Percentiles rank a stretch among this genome's conserved stretches.
Conservation (phyloP, 1,140 invertebrate genomes). For the Microplitis mediator region DNA sequence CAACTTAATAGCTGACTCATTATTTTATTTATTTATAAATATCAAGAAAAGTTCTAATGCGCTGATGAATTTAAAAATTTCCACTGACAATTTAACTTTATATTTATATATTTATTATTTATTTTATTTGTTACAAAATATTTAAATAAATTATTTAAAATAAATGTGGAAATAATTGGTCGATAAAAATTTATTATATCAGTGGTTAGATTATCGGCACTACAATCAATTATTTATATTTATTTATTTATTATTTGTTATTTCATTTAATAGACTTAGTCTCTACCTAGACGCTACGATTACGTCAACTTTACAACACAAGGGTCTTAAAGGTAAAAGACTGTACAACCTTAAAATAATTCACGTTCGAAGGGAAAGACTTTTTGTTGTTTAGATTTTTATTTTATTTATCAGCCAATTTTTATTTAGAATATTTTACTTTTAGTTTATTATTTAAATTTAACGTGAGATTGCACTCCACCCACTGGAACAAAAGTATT, state of each 20-base stretch:
- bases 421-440: neutral
- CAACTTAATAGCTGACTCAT: too few species aligned
- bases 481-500: slow-evolving; percentile 19
- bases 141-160: too few species aligned
- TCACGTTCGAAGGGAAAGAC: slow-evolving; percentile 37
- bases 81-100: neutral
- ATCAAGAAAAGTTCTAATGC: too few species aligned
- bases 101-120: neutral
- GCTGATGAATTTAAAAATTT: neutral
- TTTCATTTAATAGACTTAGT: slow-evolving; percentile 30
- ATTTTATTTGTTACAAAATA: too few species aligned
- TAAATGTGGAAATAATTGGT: neutral
- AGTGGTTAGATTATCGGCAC: slow-evolving; percentile 12
- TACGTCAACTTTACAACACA: slow-evolving; percentile 64
- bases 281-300: slow-evolving; percentile 60
- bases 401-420: neutral
- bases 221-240: slow-evolving; percentile 19
- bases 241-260: slow-evolving; percentile 19
- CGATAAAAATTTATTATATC: slow-evolving; percentile 21
- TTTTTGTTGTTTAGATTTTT: slow-evolving; percentile 7
- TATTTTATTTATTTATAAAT: too few species aligned
- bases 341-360: slow-evolving; percentile 60
- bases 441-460: neutral
- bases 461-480: neutral
- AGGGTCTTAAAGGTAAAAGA: slow-evolving; percentile 57